Evolutionary conservation across 2,888 invertebrate species (phyloP).

Genomic region (Latrodectus hesperus): DNA sequence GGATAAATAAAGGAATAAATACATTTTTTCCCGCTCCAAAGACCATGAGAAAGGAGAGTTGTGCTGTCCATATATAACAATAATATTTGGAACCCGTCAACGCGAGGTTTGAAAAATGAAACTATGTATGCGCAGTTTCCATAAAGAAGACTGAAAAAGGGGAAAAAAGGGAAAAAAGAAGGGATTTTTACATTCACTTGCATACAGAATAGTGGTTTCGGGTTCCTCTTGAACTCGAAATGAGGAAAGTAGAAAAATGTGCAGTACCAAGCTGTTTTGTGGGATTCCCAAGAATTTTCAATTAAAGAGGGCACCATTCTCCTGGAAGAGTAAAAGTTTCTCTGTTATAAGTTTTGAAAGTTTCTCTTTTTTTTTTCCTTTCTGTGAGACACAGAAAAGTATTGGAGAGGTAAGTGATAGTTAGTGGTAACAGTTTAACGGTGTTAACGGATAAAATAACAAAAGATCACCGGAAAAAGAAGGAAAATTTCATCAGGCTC

Average conservation of each 20-base stretch:
- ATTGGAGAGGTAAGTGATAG: neutral
- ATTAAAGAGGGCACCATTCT: slow-evolving; percentile 19
- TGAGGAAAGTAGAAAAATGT: slow-evolving; percentile 10
- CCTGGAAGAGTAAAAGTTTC: slow-evolving; percentile 4
- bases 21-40: slow-evolving; percentile 6
- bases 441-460: slow-evolving; percentile 2
- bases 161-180: neutral
- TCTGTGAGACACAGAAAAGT: neutral
- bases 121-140: slow-evolving; percentile 9
- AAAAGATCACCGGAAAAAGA: neutral
- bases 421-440: neutral
- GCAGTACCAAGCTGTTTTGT: slow-evolving; percentile 24
- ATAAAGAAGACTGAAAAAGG: slow-evolving; percentile 37
- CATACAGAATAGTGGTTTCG: slow-evolving; percentile 4
- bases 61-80: slow-evolving; percentile 42
- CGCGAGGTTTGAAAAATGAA: slow-evolving; percentile 45
- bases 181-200: slow-evolving; percentile 12
- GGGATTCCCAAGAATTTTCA: slow-evolving; percentile 52
- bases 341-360: slow-evolving; percentile 1
- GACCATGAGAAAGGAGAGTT: neutral
- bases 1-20: slow-evolving; percentile 8
- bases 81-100: slow-evolving; percentile 48
- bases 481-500: neutral
- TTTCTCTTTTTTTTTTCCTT: neutral
- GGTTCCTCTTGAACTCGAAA: neutral